These are phyloP conservation scores for Paramisgurnus dabryanus DNA, from an alignment of 2,113 vertebrate species.

Conservation along the genomic window DNA sequence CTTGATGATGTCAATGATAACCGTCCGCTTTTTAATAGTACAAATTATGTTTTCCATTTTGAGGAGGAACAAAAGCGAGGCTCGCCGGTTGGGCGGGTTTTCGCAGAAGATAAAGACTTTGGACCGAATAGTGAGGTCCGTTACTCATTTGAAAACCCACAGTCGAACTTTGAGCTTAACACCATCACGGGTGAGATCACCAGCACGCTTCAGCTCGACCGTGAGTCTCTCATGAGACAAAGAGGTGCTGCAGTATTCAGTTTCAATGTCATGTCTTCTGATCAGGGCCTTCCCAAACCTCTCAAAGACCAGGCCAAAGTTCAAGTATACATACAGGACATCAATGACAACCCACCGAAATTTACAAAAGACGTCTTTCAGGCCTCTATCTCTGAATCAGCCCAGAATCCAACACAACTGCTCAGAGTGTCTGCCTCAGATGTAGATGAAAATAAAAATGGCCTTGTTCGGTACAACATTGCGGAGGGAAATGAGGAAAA, in stretches of 20 bases:
- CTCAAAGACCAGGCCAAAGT: conserved; percentile 94
- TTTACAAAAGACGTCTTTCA: conserved; percentile 96
- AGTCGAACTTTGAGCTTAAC: conserved; percentile 92
- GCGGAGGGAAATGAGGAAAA: conserved; percentile 89
- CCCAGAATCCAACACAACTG: conserved; percentile 88
- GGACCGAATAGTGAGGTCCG: conserved; percentile 91
- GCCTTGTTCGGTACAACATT: conserved; percentile 85
- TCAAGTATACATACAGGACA: conserved; percentile 92
- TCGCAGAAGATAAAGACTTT: conserved; percentile 90
- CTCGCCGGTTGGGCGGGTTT: conserved; percentile 84
- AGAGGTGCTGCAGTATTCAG: conserved; percentile 89
- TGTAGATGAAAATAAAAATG: conserved; percentile 91
- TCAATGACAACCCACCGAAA: conserved; percentile 94
- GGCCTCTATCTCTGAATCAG: conserved; percentile 90
- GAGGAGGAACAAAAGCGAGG: conserved; percentile 91
- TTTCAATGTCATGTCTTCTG: conserved; percentile 85
- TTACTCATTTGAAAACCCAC: conserved; percentile 86
- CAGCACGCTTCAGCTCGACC: conserved; percentile 87
- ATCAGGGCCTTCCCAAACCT: conserved; percentile 93
- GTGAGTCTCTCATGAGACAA: conserved; percentile 90
- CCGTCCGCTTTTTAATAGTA: conserved; percentile 94
- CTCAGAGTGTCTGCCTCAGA: conserved; percentile 93
- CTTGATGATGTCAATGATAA: conserved; percentile 96
- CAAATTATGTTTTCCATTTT: conserved; percentile 94
- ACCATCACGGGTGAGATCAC: conserved; percentile 85